Percentiles rank a stretch among this genome's conserved stretches.
phyloP scores from a whole-genome alignment of 2,888 invertebrate species.

The Petrolisthes cinctipes region DNA sequence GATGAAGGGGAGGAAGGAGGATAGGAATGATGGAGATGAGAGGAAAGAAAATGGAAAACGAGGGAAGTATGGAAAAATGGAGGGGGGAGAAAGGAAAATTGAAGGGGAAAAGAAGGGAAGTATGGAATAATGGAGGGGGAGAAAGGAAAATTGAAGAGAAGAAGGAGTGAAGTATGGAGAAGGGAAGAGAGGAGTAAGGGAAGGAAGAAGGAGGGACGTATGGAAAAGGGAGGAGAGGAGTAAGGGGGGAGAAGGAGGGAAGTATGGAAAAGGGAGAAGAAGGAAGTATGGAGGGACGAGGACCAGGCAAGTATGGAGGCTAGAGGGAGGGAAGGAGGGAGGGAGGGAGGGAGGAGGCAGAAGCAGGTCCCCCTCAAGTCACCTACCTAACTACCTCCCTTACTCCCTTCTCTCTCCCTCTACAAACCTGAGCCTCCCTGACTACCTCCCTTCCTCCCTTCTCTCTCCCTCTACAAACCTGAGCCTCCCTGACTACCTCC shows the following conservation, averaged over 20 bases:
- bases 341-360: neutral
- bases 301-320: constrained; percentile 18
- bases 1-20: neutral
- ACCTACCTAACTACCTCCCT: neutral
- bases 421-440: too few relatives aligned
- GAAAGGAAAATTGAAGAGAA: neutral
- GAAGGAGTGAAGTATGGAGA: constrained; percentile 18
- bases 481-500: too few relatives aligned
- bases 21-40: neutral
- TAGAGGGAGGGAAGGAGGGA: constrained; percentile 5
- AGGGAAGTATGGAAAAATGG: neutral
- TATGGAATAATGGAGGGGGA: neutral
- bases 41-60: neutral
- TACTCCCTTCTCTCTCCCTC: too few relatives aligned
- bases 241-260: neutral
- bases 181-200: neutral
- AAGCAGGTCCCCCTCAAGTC: constrained; percentile 12
- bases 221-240: constrained; percentile 11
- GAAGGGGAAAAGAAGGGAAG: neutral
- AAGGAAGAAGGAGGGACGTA: constrained; percentile 8
- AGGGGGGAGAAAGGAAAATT: neutral
- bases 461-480: too few relatives aligned
- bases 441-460: too few relatives aligned
- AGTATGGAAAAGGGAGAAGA: constrained; percentile 28
- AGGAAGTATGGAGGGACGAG: neutral